Base-by-base conservation (phyloP, 1,140 invertebrate genomes). In the Neomicropteryx cornuta region DNA sequence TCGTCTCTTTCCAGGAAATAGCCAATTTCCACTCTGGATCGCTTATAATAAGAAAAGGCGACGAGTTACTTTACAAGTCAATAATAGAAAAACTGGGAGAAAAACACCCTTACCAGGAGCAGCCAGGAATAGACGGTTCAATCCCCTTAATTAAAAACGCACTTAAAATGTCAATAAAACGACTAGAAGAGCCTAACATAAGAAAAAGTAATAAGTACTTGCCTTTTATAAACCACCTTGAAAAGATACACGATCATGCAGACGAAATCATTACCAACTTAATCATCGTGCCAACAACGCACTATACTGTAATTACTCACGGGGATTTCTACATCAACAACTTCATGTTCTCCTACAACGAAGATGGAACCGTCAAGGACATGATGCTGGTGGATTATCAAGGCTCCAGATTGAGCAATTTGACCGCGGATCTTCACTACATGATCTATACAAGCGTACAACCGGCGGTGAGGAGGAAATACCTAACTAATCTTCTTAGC, bases 281-380 rank as follows among this genome's bases (percentile, higher is more conserved):
- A 3, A 3, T 23, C 2, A n/a, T 22, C 3, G 19, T 47, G 10
- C 32, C 24, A 20, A 22, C 16, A 5, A 11, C 14, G 4, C 35
- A 31, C 8, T 36, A 39, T 3, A 34, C 27, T 23, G 49, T 62
- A 1, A 30, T 66, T 1, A 52, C 32, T 13, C 67, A 70, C 33
- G 67, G 67, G 0, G 67, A 70, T 36, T 34, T 50, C 5, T 68
- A 63, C 63, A 54, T 54, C 6, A 65, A 66, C 33, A 68, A 68
- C 40, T 47, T 64, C 4, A 35, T 66, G 6, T 65, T 61, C 23
- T 38, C 48, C 2, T 43, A 59, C 21, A n/a, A n/a, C n/a, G 53
- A 60, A 14, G 13, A 27, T 8, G 47, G 38, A 2, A 35, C 33
- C 2, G 36, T 48, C 1, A 30, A 42, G 1, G 38, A 45, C 14